Base-by-base conservation (phyloP, 1,140 invertebrate genomes). In the Tetraneura akinire region DNA sequence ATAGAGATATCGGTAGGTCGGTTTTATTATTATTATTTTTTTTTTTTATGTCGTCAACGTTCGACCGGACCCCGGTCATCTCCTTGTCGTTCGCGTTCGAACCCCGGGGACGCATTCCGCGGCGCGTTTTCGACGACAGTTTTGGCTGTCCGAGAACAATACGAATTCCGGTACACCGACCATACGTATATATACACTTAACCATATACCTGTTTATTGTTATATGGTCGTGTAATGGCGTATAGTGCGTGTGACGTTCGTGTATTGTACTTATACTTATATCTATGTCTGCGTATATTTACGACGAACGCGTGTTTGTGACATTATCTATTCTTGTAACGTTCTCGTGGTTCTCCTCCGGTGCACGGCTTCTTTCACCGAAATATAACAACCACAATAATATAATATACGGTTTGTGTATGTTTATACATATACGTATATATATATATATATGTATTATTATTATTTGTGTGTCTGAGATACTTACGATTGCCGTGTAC, bases 131-230 rank as follows among this genome's bases (percentile, higher is more conserved):
- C 29, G 71, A 26, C 37, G 3, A 8, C 29, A 37, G 16, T 51
- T n/a, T n/a, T n/a, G n/a, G 26, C 21, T 23, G 21, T 23, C 49
- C 11, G 32, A 76, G 73, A 76, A 76, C 73, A 76, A 76, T 76
- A 76, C 73, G 51, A 76, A 76, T 76, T 76, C 73, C 73, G 73
- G 73, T 76, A 45, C 73, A 51, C 57, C 8, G 29, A 57, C 53
- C 47, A 51, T n/a, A n/a, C 57, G 23, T 60, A n/a, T n/a, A n/a
- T n/a, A n/a, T 57, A 64, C 8, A 70, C 66, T 45, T 62, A 9
- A 13, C 57, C 18, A 9, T 18, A 1, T 64, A 16, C 18, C 64
- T 55, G 16, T 18, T 16, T 57, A 51, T 11, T 18, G 5, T 51
- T 32, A 26, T 74, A 73, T 53, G 32, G 37, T 16, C 8, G 32